A percentile compares a stretch with the other conserved stretches of the same genome.
These are phyloP conservation scores for Popillia japonica DNA, from an alignment of 1,140 invertebrate species.

Conservation along the genomic window DNA sequence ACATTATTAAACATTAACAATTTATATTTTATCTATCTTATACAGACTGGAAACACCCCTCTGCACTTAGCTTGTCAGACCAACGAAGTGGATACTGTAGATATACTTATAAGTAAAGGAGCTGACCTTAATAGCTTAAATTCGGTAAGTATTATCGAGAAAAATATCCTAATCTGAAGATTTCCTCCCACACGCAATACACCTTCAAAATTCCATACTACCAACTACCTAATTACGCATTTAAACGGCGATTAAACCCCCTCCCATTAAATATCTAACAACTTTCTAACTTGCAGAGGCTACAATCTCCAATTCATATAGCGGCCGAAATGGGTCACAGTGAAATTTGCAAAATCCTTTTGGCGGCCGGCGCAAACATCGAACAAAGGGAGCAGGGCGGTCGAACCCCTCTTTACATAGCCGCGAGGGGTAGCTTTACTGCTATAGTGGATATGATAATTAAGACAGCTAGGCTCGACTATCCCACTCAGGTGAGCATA, in stretches of 20 bases:
- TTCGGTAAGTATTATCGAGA: constrained; percentile 65
- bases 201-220: no score
- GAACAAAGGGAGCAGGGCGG: constrained; percentile 73
- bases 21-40: no score
- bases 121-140: constrained; percentile 78
- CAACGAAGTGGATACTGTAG: constrained; percentile 75
- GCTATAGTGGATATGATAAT: constrained; percentile 87
- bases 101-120: constrained; percentile 74
- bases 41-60: constrained; percentile 78
- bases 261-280: background rate
- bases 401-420: constrained; percentile 74
- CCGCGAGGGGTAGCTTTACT: constrained; percentile 82
- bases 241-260: background rate
- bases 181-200: no score
- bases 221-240: background rate
- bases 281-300: constrained; percentile 61
- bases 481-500: constrained; percentile 54
- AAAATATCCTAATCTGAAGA: no score
- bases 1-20: background rate
- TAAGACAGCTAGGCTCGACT: constrained; percentile 72
- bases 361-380: constrained; percentile 72
- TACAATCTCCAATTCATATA: constrained; percentile 75
- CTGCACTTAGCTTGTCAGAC: constrained; percentile 79
- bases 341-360: constrained; percentile 72
- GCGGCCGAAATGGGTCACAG: constrained; percentile 74